A percentile compares a stretch with the other conserved stretches of the same genome.
These are phyloP conservation scores for Trisateles emortualis DNA, from an alignment of 2,888 invertebrate species.

Conservation along the genomic window DNA sequence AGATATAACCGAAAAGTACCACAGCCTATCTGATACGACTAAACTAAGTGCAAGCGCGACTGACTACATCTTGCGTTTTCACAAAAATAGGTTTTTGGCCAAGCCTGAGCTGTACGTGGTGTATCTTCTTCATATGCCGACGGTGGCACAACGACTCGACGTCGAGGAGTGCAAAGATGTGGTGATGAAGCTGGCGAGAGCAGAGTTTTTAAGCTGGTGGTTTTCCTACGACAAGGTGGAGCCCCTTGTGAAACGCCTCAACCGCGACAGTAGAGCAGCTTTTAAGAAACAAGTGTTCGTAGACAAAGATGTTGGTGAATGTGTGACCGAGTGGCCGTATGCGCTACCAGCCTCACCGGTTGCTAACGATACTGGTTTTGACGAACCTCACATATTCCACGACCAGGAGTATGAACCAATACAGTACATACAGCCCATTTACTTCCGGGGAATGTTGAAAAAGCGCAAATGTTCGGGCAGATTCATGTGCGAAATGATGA, in stretches of 20 bases:
- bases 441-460: no score
- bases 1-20: constrained; percentile 61
- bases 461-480: no score
- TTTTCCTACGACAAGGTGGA: constrained; percentile 62
- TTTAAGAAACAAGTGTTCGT: constrained; percentile 64
- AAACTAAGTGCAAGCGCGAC: constrained; percentile 52
- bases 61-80: constrained; percentile 54
- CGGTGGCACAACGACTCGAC: constrained; percentile 54
- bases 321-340: constrained; percentile 56
- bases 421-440: no score
- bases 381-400: background rate
- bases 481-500: no score
- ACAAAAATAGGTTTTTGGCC: constrained; percentile 53
- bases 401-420: background rate
- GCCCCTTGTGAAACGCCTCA: constrained; percentile 59
- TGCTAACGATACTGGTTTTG: background rate
- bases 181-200: constrained; percentile 55
- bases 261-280: constrained; percentile 44
- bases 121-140: constrained; percentile 55
- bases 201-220: constrained; percentile 56
- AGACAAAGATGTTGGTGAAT: constrained; percentile 54
- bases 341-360: constrained; percentile 34
- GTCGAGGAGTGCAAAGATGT: constrained; percentile 59
- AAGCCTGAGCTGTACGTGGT: constrained; percentile 63
- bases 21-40: constrained; percentile 32